A percentile compares a stretch with the other conserved stretches of the same genome.
These are phyloP conservation scores for Tipula confusa DNA, from an alignment of 2,888 invertebrate genomes.

Conservation along the genomic window DNA sequence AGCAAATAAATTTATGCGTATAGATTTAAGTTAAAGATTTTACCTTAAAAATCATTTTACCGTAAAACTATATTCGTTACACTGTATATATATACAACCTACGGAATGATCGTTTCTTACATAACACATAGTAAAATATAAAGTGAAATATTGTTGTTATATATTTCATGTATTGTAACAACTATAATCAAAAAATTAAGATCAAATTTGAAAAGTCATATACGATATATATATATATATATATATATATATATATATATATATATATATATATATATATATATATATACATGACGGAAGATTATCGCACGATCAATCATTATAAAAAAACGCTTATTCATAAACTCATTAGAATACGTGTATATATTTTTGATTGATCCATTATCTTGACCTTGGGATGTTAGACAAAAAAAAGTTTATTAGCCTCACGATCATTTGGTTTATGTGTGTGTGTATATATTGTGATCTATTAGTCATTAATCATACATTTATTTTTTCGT, in stretches of 20 bases:
- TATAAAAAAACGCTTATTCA: slow-evolving; percentile 13
- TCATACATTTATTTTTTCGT: not conserved
- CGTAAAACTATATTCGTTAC: not conserved
- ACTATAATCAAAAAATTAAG: slow-evolving; percentile 3
- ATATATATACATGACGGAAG: slow-evolving; percentile 4
- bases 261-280: too few relatives aligned
- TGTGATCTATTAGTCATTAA: slow-evolving; percentile 20
- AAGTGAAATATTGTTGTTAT: slow-evolving; percentile 3
- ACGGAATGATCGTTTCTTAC: not conserved
- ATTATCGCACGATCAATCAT: slow-evolving; percentile 15
- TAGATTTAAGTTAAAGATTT: not conserved
- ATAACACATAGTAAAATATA: not conserved
- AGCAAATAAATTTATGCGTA: slow-evolving; percentile 3
- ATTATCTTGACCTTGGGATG: slow-evolving; percentile 6
- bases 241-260: too few relatives aligned
- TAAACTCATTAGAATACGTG: not conserved
- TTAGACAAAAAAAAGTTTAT: slow-evolving; percentile 21
- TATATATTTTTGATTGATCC: slow-evolving; percentile 6
- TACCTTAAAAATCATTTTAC: slow-evolving; percentile 25
- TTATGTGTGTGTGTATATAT: not conserved
- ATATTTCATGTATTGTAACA: not conserved
- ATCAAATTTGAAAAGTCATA: slow-evolving; percentile 25
- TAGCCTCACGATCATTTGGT: slow-evolving; percentile 5
- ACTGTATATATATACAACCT: not conserved
- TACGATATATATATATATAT: too few relatives aligned